Conservation (phyloP, 2,888 invertebrate genomes). For the Cepaea hortensis region DNA sequence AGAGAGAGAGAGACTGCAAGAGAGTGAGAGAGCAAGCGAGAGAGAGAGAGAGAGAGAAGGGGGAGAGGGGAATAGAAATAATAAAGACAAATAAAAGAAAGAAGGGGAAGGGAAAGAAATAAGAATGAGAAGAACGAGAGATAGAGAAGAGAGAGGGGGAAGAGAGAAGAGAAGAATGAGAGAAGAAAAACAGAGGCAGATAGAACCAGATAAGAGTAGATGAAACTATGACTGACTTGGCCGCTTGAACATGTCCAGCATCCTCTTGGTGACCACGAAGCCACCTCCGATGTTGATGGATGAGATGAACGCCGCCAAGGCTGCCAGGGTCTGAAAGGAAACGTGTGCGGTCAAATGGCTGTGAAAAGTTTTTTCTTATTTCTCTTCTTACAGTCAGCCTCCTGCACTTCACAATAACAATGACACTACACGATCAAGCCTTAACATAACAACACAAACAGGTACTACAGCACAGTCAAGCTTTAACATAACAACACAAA, state of each 20-base stretch:
- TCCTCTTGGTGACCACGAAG: constrained; percentile 90
- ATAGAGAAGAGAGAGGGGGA: too few species aligned
- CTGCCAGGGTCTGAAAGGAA: constrained; percentile 82
- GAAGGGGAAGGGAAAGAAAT: too few species aligned
- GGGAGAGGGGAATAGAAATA: not conserved
- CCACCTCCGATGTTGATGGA: constrained; percentile 94
- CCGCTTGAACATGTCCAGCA: constrained; percentile 92
- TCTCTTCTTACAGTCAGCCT: too few species aligned
- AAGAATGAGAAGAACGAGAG: too few species aligned
- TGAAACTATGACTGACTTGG: constrained; percentile 70
- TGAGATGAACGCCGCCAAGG: constrained; percentile 89
- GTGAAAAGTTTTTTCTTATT: too few species aligned
- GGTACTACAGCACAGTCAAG: too few species aligned
- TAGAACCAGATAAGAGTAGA: not conserved
- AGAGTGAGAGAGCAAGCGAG: too few species aligned
- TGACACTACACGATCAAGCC: too few species aligned
- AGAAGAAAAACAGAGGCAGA: not conserved
- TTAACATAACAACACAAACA: too few species aligned
- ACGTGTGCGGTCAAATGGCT: not conserved
- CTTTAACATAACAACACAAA: too few species aligned
- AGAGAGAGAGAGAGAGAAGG: not conserved
- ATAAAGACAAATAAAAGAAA: not conserved
- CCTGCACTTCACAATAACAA: too few species aligned
- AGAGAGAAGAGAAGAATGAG: not conserved
- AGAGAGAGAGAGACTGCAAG: too few species aligned